Evolutionary conservation across 2,797 vertebrate species (phyloP).

Genomic region (Phataginus tricuspis): DNA sequence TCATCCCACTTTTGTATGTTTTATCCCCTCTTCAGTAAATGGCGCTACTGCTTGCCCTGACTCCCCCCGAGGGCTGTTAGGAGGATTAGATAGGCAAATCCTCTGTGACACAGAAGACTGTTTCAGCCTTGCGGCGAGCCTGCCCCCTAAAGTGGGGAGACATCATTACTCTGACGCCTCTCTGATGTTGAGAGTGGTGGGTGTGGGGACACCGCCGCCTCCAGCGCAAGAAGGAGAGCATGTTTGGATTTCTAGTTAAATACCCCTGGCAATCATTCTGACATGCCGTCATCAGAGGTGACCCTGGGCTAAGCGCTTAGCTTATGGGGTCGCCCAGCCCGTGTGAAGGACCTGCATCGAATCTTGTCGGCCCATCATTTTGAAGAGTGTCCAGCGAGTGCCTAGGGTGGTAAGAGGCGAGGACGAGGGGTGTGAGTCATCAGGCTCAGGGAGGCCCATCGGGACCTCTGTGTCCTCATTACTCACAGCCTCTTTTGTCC

Average conservation of each 20-base stretch:
- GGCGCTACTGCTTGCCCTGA: not conserved
- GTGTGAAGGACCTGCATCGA: no score
- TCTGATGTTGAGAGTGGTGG: not conserved
- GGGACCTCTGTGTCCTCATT: not conserved
- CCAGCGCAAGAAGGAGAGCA: not conserved
- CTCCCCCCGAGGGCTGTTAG: not conserved
- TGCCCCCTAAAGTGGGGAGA: not conserved
- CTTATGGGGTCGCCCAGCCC: not conserved
- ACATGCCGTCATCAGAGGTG: not conserved
- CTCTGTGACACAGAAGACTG: not conserved
- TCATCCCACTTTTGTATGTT: not conserved
- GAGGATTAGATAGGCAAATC: not conserved
- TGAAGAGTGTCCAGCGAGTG: not conserved
- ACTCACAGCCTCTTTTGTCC: not conserved
- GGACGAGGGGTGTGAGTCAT: not conserved
- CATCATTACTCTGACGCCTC: not conserved
- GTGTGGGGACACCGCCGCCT: not conserved
- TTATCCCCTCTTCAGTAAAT: not conserved
- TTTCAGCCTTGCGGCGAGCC: no score
- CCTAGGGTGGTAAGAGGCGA: not conserved
- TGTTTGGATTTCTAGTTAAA: not conserved
- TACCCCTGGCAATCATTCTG: not conserved
- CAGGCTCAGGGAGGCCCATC: not conserved
- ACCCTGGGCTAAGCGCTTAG: not conserved
- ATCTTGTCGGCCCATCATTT: not conserved